These are phyloP conservation scores for Cremastinae sp. DNA, from an alignment of 2,888 invertebrate genomes.

Conservation along the genomic window DNA sequence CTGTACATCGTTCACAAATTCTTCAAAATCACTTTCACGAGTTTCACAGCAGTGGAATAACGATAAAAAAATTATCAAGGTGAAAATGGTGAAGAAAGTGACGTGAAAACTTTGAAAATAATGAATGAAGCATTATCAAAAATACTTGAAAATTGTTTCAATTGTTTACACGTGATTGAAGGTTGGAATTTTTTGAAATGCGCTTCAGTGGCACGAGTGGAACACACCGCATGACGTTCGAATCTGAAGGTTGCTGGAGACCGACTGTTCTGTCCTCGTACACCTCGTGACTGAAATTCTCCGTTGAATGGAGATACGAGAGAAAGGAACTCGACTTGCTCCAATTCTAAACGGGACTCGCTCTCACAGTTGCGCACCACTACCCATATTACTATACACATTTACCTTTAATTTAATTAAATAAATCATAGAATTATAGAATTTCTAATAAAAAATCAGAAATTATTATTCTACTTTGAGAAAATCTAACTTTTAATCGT, in stretches of 20 bases:
- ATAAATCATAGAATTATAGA: too few relatives aligned
- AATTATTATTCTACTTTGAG: too few relatives aligned
- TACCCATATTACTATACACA: background rate
- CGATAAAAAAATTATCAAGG: background rate
- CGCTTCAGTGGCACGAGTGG: slow-evolving; percentile 1
- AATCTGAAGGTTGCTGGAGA: slow-evolving; percentile 49
- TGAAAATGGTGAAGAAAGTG: background rate
- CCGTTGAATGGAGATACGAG: slow-evolving; percentile 44
- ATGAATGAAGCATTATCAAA: background rate
- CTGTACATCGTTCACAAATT: background rate
- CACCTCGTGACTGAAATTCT: slow-evolving; percentile 41
- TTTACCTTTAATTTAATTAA: too few relatives aligned
- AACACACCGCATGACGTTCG: slow-evolving; percentile 28
- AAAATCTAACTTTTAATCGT: too few relatives aligned
- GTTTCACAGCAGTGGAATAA: background rate
- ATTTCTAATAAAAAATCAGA: too few relatives aligned
- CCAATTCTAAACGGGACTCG: slow-evolving; percentile 59
- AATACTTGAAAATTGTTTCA: background rate
- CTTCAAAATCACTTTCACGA: background rate
- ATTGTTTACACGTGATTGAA: background rate
- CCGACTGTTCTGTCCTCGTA: slow-evolving; percentile 37
- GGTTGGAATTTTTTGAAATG: background rate
- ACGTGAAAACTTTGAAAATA: background rate
- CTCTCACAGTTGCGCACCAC: slow-evolving; percentile 44
- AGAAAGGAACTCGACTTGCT: slow-evolving; percentile 64